Base-by-base conservation (phyloP, 2,888 invertebrate genomes). In the Pycnomerus fuliginosus region DNA sequence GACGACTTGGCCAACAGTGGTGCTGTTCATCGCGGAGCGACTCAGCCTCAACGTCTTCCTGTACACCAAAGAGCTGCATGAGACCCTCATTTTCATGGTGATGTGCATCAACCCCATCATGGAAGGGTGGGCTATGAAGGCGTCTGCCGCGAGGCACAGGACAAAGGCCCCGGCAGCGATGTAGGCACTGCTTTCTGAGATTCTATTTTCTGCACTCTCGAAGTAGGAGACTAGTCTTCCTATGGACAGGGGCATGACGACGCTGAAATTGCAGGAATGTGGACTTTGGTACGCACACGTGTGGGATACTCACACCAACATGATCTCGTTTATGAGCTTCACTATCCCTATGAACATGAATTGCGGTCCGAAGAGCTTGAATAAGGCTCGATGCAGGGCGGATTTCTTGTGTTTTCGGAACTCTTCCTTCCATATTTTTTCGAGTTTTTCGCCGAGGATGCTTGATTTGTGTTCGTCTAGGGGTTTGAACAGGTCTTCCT, bases 101-200 rank as follows among this genome's bases (percentile, higher is more conserved):
- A 88, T 80, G 62, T 90, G 87, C 48, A 87, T 77, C 12, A 89
- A 82, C 14, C 84, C 86, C 80, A 94, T 84, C 84, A 95, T 90
- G 64, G 89, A 90, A 0, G 93, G 92, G 74, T 98, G 71, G n/a
- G 57, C 58, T 16, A 68, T 44, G 7, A 69, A 43, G 8, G 61
- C 53, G 39, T 69, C 66, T 3, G 65, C 25, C 5, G 66, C 4
- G 25, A 69, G 55, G 20, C 55, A 52, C 16, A 60, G 7, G 13
- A 90, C 79, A 27, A 91, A 81, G 2, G 81, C 84, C 0, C 75
- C 79, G 1, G 90, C 89, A 67, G 87, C 90, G 34, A 85, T 69
- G 68, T 88, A 90, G 0, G 92, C 91, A 15, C 84, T 77, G 7
- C 74, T 62, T 33, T 72, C 55, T 16, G 46, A 59, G 43, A 64